These are phyloP conservation scores for Tillus elongatus DNA, from an alignment of 2,888 invertebrate species.

Conservation along the genomic window DNA sequence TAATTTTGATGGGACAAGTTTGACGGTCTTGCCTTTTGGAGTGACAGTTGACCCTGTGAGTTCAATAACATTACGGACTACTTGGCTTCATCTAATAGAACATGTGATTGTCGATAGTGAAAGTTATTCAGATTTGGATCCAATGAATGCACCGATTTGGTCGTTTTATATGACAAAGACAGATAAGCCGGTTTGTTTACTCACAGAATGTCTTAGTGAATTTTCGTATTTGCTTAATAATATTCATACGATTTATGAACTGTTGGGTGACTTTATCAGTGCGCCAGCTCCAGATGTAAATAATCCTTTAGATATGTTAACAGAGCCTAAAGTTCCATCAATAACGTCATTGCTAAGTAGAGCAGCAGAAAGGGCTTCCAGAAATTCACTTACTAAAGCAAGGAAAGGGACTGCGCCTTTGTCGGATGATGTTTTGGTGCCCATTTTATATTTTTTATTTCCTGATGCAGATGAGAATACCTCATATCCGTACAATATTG, in stretches of 20 bases:
- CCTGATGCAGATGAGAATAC: slow-evolving; percentile 68
- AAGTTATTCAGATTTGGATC: slow-evolving; percentile 80
- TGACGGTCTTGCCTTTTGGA: slow-evolving; percentile 70
- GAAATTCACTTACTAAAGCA: slow-evolving; percentile 37
- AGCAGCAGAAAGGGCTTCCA: slow-evolving; percentile 44
- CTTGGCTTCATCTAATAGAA: slow-evolving; percentile 81
- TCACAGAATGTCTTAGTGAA: slow-evolving; percentile 66
- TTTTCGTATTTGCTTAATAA: slow-evolving; percentile 58
- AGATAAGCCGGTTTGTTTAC: slow-evolving; percentile 62
- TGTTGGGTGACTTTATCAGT: slow-evolving; percentile 47
- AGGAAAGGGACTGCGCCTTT: slow-evolving; percentile 66
- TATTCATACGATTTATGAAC: slow-evolving; percentile 43
- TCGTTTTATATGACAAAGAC: slow-evolving; percentile 57
- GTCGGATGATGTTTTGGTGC: slow-evolving; percentile 62
- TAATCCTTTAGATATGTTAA: slow-evolving; percentile 61
- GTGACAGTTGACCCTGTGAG: slow-evolving; percentile 73
- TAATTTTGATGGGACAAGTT: slow-evolving; percentile 44
- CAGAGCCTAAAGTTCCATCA: slow-evolving; percentile 65
- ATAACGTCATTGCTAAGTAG: slow-evolving; percentile 51
- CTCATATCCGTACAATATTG: slow-evolving; percentile 9
- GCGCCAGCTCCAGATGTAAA: slow-evolving; percentile 33
- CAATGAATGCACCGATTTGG: slow-evolving; percentile 74
- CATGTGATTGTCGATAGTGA: slow-evolving; percentile 81
- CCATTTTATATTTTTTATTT: slow-evolving; percentile 74
- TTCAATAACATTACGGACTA: slow-evolving; percentile 66